These are phyloP conservation scores for Sialia sialis DNA, from an alignment of 2,113 vertebrate genomes.

Conservation along the genomic window DNA sequence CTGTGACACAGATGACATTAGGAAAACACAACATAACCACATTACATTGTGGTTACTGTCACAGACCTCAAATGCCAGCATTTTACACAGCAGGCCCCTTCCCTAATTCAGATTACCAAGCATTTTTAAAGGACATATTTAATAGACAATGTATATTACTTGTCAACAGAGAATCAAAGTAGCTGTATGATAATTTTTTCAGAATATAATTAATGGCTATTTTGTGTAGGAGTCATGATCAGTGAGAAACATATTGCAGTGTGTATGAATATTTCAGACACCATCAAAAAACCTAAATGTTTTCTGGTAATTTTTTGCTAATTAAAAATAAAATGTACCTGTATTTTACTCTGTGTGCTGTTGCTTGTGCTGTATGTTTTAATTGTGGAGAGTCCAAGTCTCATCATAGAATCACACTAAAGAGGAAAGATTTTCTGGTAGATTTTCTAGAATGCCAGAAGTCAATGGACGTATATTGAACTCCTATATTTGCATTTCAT, in stretches of 20 bases:
- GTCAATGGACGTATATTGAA: background rate
- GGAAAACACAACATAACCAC: background rate
- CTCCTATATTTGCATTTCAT: background rate
- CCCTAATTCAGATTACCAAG: background rate
- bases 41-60: background rate
- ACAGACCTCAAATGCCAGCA: background rate
- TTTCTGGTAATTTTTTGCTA: background rate
- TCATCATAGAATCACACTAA: background rate
- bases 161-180: background rate
- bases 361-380: background rate
- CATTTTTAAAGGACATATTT: background rate
- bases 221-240: background rate
- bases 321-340: background rate
- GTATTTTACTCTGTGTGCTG: background rate
- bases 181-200: background rate
- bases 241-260: background rate
- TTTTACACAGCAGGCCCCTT: fast-evolving
- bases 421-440: background rate
- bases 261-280: background rate
- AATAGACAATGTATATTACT: background rate
- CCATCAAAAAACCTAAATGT: background rate
- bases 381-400: background rate
- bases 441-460: background rate
- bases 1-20: background rate
- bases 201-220: background rate